Base-by-base conservation (phyloP, 2,888 invertebrate genomes). In the Sthenelais limicola region DNA sequence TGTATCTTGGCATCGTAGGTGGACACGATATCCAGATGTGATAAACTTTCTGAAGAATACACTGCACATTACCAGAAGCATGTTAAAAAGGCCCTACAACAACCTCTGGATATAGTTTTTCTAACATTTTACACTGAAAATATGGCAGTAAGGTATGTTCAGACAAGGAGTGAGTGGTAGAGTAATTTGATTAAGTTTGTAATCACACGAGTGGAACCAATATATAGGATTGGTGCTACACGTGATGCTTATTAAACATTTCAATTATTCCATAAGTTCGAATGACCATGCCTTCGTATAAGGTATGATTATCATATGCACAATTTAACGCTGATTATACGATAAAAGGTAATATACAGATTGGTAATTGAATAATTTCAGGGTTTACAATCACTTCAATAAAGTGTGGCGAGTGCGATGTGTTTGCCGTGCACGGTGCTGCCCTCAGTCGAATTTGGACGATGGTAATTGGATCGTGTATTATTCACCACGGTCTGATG, bases 101-200 rank as follows among this genome's bases (percentile, higher is more conserved):
- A 52, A 7, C 72, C 72, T 4, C 38, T 72, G n/a, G 68, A 72
- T 35, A 68, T 72, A 9, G 72, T 66, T 24, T 72, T 72, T 47
- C 35, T 72, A 28, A 72, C 51, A 15, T 68, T 72, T 28, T 30
- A 33, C 47, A 54, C 35, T 5, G 58, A 71, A 26, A 38, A 56
- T 21, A 58, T 58, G 58, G 71, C 71, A 3, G 43, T 35, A 3
- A 51, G 47, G 71, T 71, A 48, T n/a, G 56, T n/a, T n/a, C n/a
- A n/a, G 24, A 4, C 9, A 2, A 52, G 24, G 21, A 43, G 18
- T 9, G 18, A 43, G 43, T 43, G n/a, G n/a, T n/a, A n/a, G n/a
- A n/a, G n/a, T n/a, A n/a, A n/a, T n/a, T n/a, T n/a, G n/a, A n/a
- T n/a, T n/a, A n/a, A n/a, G n/a, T n/a, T n/a, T n/a, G n/a, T n/a